Conservation (phyloP, 2,113 vertebrate genomes). For the Noturus placidus region DNA sequence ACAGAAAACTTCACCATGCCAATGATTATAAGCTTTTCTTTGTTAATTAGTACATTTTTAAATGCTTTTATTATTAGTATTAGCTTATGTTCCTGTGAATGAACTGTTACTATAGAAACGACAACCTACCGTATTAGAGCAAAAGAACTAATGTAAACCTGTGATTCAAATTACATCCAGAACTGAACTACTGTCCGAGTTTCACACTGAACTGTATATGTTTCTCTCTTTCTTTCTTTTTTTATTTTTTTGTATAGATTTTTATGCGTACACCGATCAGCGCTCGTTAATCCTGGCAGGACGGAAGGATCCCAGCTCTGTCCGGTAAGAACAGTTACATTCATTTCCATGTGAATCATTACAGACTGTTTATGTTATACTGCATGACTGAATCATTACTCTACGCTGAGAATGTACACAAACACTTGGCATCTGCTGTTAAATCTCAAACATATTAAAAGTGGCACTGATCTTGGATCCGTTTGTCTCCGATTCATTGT, state of each 20-base stretch:
- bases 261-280: slow-evolving; percentile 11
- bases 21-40: not conserved
- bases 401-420: not conserved
- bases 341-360: slow-evolving; percentile 9
- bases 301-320: slow-evolving; percentile 29
- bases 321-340: slow-evolving; percentile 45
- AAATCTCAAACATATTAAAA: not conserved
- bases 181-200: not conserved
- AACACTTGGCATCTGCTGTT: not conserved
- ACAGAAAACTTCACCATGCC: not conserved
- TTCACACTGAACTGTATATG: not conserved
- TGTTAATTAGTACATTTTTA: not conserved
- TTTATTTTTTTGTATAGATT: slow-evolving; percentile 35
- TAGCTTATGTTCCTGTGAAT: not conserved
- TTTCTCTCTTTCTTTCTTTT: not conserved
- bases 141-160: no score
- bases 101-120: not conserved
- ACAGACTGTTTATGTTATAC: slow-evolving; percentile 5
- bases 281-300: slow-evolving; percentile 40
- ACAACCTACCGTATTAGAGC: not conserved
- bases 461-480: not conserved
- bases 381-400: not conserved
- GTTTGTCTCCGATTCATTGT: not conserved
- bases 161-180: not conserved
- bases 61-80: not conserved